Base-by-base conservation (phyloP, 1,140 invertebrate species). In the Zophobas atratus region DNA sequence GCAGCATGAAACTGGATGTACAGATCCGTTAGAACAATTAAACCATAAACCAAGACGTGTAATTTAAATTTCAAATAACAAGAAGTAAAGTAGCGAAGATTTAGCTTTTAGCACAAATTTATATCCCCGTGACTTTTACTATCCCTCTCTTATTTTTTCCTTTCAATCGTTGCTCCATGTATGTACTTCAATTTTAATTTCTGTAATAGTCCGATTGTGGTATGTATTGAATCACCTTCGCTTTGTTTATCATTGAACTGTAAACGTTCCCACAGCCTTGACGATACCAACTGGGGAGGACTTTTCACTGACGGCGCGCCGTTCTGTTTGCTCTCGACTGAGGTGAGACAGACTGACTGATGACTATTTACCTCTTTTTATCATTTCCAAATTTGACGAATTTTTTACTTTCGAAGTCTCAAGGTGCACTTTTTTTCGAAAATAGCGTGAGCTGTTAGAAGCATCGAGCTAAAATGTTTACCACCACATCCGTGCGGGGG, bases 181-280 rank as follows among this genome's bases (percentile, higher is more conserved):
- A 20, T 20, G 20, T 20, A 20, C 20, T 51, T 51, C 49, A 20
- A n/a, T 51, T 51, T 63, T 63, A 35, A 36, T 70, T 6, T 5
- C 34, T 71, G 2, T 35, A 8, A 71, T 71, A 8, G 43, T 3
- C n/a, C n/a, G n/a, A 48, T 48, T 71, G 41, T 51, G 6, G 4
- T 6, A 71, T 71, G 4, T 6, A 71, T 71, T 71, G 67, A 71
- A 48, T 71, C 67, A 71, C 67, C 67, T 36, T 63, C 57, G 67
- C 48, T 74, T 74, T 74, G 71, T 74, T 74, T 74, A 74, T 74
- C 71, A 74, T 74, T 73, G 48, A 53, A 74, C 5, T 74, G 48
- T 51, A 74, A 74, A 74, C 33, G 71, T 74, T 74, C 71, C 71
- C 71, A 74, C 41, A 74, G 71, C 71, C 71, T 74, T 74, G 71